Evolutionary conservation across 1,140 invertebrate species (phyloP), one percentile per base, ranked within the genome.

Genomic region (Sinella curviseta): DNA sequence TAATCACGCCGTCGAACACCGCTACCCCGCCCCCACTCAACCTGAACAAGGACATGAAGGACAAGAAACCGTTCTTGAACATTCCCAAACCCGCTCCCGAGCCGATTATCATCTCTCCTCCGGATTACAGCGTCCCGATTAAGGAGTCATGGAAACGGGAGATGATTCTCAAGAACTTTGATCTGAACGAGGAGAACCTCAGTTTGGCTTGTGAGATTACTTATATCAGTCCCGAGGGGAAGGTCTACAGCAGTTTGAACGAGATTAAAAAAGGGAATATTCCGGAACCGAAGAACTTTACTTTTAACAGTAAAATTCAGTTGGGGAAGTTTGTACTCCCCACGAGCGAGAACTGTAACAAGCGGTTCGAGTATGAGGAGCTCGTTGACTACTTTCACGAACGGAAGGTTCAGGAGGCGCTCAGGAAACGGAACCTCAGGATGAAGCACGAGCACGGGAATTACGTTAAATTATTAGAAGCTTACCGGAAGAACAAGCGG

Each of bases 121-220:
- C 65, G 8, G 91, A 93, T 80, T 86, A 95, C 57, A 89, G 91
- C 74, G 88, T 94, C 74, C 94, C 94, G 0, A 85, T 96, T 20
- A 91, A 92, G 77, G 89, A 92, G 87, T 95, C 95, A 26, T 98
- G 96, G 96, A 93, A 93, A 84, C 88, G 97, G 54, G 93, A 97
- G 85, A 98, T 96, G 0, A 90, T 94, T 65, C 31, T 70, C 3
- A 70, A 70, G n/a, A 14, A 14, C 4, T 70, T 70, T 70, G 65
- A 70, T 33, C 96, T 97, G 79, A 91, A 92, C 82, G 93, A 94
- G 39, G 94, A 91, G 26, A 91, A 91, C 67, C 92, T 70, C 26
- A 70, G 31, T 24, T 24, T 95, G 76, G 92, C 93, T 84, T 94
- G 94, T 34, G 94, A 95, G 85, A 95, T 97, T n/a, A 91, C 91